Base-by-base conservation (phyloP, 2,888 invertebrate genomes). In the Luffia ferchaultella region DNA sequence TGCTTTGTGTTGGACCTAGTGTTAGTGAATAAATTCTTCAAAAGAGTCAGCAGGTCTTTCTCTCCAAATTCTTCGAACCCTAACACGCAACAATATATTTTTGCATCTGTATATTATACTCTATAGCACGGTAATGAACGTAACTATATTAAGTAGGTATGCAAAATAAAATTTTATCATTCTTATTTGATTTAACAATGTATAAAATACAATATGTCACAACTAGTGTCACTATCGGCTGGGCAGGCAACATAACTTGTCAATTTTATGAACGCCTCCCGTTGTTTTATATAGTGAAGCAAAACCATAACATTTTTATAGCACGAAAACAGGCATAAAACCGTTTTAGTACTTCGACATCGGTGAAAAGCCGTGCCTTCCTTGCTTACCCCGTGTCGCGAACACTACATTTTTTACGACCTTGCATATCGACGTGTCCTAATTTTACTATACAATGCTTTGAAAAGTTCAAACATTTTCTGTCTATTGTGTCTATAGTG, bases 231-330 rank as follows among this genome's bases (percentile, higher is more conserved):
- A 12, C 30, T 30, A 3, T 12, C 30, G 3, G 12, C 30, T 12
- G 12, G 30, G 30, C 12, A 30, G 30, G 30, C 30, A 12, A 12
- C 30, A 30, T 30, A 30, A 30, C 30, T 68, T 76, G 73, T 69
- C 73, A 72, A 70, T 68, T 71, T 70, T 67, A 70, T 68, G 62
- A 62, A 60, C 64, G 60, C 64, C 66, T 62, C 68, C 65, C 68
- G 67, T 67, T 67, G 64, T 67, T 69, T 68, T 65, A 65, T 67
- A 63, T 60, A 66, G 66, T 67, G 66, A 71, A 71, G 66, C 62
- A 67, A 30, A 64, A 67, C 64, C 68, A 71, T 78, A 76, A 76
- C 70, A 64, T 73, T 77, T 77, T 76, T 78, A 78, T 73, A 64
- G 73, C 66, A 62, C 56, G 62, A 67, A 68, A 70, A 69, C 67